Conservation (phyloP, 1,140 invertebrate species). For the Arctopsyche grandis region DNA sequence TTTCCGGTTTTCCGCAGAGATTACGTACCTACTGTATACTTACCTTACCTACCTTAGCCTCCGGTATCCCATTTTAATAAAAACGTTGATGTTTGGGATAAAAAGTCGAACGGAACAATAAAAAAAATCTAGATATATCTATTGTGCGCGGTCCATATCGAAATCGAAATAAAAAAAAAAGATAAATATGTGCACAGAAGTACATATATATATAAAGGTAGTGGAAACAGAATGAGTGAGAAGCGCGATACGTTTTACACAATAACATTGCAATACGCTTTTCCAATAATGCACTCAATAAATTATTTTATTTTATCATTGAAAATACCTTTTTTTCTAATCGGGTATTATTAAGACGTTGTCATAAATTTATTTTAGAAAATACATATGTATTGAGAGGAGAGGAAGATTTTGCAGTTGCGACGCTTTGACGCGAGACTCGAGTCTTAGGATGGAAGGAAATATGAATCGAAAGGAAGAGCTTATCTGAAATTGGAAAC, state of each 20-base stretch:
- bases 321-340: too few species aligned
- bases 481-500: slow-evolving; percentile 54
- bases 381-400: neutral
- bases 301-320: neutral
- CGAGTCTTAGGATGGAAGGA: slow-evolving; percentile 28
- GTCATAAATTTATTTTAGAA: neutral
- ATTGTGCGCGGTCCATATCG: slow-evolving; percentile 23
- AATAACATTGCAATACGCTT: too few species aligned
- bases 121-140: neutral
- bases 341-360: too few species aligned
- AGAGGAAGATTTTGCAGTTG: neutral
- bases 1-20: slow-evolving; percentile 10
- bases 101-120: slow-evolving; percentile 3
- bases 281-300: neutral
- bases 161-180: slow-evolving; percentile 20
- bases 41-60: neutral
- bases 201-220: neutral
- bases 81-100: slow-evolving; percentile 16
- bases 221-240: slow-evolving; percentile 5
- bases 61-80: slow-evolving; percentile 15
- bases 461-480: slow-evolving; percentile 48
- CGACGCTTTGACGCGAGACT: neutral
- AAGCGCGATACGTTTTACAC: too few species aligned
- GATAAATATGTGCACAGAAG: slow-evolving; percentile 15
- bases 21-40: too few species aligned